A percentile compares a stretch with the other conserved stretches of the same genome.
phyloP scores from a whole-genome alignment of 1,140 invertebrate genomes.

The Pseudachorutes palmiensis region DNA sequence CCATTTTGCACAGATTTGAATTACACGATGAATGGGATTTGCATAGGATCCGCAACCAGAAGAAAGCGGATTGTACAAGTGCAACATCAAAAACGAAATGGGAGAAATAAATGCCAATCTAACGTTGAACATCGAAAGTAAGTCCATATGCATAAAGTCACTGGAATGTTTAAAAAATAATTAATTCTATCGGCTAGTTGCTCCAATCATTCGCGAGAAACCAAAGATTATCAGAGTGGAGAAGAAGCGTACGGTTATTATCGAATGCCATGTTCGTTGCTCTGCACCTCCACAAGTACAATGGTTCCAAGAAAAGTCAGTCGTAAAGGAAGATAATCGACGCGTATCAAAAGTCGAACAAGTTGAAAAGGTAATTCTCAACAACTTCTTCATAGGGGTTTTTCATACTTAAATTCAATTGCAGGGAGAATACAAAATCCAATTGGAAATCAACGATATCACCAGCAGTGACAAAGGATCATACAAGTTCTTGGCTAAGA shows the following conservation, averaged over 20 bases:
- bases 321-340: constrained; percentile 64
- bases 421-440: constrained; percentile 73
- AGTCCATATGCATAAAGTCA: constrained; percentile 47
- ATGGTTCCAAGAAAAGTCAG: constrained; percentile 76
- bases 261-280: constrained; percentile 80
- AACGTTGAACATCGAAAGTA: constrained; percentile 95
- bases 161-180: background rate
- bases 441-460: constrained; percentile 75
- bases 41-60: constrained; percentile 74
- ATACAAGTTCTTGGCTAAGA: constrained; percentile 83
- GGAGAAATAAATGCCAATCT: constrained; percentile 95
- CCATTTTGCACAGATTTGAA: background rate
- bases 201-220: constrained; percentile 85
- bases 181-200: constrained; percentile 53
- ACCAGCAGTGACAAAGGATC: constrained; percentile 70
- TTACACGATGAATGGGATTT: background rate
- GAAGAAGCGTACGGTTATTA: constrained; percentile 79
- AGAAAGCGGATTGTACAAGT: constrained; percentile 96
- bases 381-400: background rate
- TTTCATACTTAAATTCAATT: background rate
- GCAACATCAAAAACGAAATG: constrained; percentile 89
- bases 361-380: constrained; percentile 57
- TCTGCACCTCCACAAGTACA: constrained; percentile 78
- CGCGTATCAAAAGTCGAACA: constrained; percentile 67
- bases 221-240: constrained; percentile 81